Evolutionary conservation across 2,113 vertebrate species (phyloP).

Genomic region (cat (Felis catus)): F.catus_Fca126_mat1.0 CM031421.1:70512001-70512500

Average conservation of each 20-base stretch:
- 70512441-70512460: not conserved
- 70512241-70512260: not conserved
- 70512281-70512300: not conserved
- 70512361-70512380: not conserved
- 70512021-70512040: not conserved
- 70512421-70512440: not conserved
- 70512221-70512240: not conserved
- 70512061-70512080: not conserved
- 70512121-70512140: not conserved
- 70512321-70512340: not conserved
- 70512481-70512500: not conserved
- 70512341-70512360: not conserved
- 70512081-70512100: not conserved
- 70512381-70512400: not conserved
- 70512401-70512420: not conserved
- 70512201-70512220: slow-evolving; percentile 31
- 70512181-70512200: not conserved
- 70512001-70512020: not conserved
- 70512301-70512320: not conserved
- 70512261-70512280: not conserved
- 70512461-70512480: not conserved
- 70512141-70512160: not conserved
- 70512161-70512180: not conserved
- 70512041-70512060: not conserved
- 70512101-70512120: not conserved